Evolutionary conservation across 2,888 invertebrate species (phyloP).

Genomic region (Diplazon laetatorius): DNA sequence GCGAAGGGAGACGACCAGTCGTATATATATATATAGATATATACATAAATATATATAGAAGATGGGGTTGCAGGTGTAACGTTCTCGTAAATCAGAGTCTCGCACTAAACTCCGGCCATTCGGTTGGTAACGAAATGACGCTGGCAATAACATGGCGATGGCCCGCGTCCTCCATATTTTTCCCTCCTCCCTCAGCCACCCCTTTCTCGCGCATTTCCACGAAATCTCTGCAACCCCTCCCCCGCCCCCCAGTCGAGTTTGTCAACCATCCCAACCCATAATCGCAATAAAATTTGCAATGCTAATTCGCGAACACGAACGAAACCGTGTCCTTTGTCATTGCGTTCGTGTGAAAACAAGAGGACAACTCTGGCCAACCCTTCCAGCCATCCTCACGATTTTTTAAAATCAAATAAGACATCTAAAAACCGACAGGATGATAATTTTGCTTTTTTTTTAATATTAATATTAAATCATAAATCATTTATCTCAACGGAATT

Average conservation of each 20-base stretch:
- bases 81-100: constrained; percentile 73
- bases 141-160: constrained; percentile 67
- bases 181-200: background rate
- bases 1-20: background rate
- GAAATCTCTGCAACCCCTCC: constrained; percentile 26
- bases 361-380: too few relatives aligned
- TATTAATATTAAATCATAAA: too few relatives aligned
- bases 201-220: background rate
- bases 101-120: constrained; percentile 72
- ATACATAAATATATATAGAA: constrained; percentile 3
- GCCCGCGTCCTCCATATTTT: constrained; percentile 8
- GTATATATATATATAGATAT: background rate
- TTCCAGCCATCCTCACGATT: too few relatives aligned
- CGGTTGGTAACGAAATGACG: constrained; percentile 69
- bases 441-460: too few relatives aligned
- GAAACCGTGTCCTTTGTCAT: constrained; percentile 13
- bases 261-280: background rate
- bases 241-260: constrained; percentile 34
- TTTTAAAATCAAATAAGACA: background rate
- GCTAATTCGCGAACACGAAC: constrained; percentile 65
- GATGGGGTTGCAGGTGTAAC: constrained; percentile 70
- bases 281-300: constrained; percentile 68
- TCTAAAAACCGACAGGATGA: too few relatives aligned
- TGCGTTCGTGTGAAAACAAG: too few relatives aligned
- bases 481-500: too few relatives aligned